Evolutionary conservation across 2,888 invertebrate species (phyloP).

Genomic region (Apamea epomidion): DNA sequence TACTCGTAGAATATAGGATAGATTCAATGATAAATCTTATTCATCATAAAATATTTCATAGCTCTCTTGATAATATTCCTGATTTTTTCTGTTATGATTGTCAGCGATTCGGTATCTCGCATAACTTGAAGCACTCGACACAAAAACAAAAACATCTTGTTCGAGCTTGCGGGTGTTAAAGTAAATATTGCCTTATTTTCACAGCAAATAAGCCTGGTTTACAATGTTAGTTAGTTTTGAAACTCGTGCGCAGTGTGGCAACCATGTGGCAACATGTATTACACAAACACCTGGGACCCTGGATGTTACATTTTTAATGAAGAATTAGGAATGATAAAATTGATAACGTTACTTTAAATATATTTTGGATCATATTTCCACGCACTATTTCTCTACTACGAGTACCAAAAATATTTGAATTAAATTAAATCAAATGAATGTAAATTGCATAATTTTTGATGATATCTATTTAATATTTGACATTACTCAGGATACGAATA

Average conservation of each 20-base stretch:
- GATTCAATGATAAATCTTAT: too few species aligned
- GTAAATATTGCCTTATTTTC: conserved; percentile 53
- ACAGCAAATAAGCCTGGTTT: conserved; percentile 18
- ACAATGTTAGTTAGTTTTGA: conserved; percentile 48
- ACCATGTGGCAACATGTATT: not conserved
- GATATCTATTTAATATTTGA: not conserved
- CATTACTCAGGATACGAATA: not conserved
- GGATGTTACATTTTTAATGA: conserved; percentile 13
- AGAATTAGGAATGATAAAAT: not conserved
- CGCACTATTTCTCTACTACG: not conserved
- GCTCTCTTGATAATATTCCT: not conserved
- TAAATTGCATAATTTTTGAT: not conserved
- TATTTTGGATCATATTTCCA: not conserved
- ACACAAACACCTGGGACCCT: conserved; percentile 17
- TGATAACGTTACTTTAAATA: not conserved
- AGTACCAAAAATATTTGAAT: not conserved
- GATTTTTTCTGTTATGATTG: not conserved
- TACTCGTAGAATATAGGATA: too few species aligned
- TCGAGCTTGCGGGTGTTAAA: conserved; percentile 47
- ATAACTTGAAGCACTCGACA: conserved; percentile 14
- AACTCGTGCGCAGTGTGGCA: conserved; percentile 56
- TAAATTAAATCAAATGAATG: not conserved
- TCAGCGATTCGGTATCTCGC: not conserved
- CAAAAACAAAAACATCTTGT: conserved; percentile 29
- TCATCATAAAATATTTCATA: too few species aligned